These are phyloP conservation scores for Megaustenia siamemsis DNA, from an alignment of 2,888 invertebrate genomes.

Conservation along the genomic window DNA sequence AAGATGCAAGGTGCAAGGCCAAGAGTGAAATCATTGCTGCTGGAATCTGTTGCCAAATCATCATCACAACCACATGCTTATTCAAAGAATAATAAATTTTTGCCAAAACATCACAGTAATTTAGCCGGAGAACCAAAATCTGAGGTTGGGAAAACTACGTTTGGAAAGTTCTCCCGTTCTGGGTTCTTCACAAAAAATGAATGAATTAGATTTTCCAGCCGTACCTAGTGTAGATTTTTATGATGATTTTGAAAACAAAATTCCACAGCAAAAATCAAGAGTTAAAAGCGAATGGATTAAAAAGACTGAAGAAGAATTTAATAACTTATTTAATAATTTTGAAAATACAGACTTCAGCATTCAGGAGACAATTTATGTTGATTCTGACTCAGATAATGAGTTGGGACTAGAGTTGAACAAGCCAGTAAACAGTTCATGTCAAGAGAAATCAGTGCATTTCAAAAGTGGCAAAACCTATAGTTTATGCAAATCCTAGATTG, in stretches of 20 bases:
- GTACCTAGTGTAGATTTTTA: conserved; percentile 23
- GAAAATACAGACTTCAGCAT: conserved; percentile 7
- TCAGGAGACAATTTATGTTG: conserved; percentile 47
- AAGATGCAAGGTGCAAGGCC: conserved; percentile 46
- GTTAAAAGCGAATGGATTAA: background rate
- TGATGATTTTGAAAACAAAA: conserved; percentile 18
- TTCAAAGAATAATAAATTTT: background rate
- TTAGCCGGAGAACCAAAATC: background rate
- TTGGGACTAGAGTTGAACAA: conserved; percentile 5
- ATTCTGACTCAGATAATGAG: conserved; percentile 39
- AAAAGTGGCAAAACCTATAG: conserved; percentile 34
- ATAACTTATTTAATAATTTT: background rate
- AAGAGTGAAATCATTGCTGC: conserved; percentile 1
- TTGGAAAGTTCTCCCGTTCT: background rate
- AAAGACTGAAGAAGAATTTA: conserved; percentile 20
- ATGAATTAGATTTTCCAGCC: conserved; percentile 23
- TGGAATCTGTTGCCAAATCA: background rate
- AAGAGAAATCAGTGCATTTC: conserved; percentile 36
- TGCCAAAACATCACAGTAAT: background rate
- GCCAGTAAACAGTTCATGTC: background rate
- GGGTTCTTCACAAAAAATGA: background rate
- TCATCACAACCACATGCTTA: background rate
- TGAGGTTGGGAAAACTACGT: background rate
- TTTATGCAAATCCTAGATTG: conserved; percentile 45
- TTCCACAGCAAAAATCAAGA: background rate